phyloP scores from a whole-genome alignment of 1,140 invertebrate genomes.

The Mycetomoellerius zeteki region DNA sequence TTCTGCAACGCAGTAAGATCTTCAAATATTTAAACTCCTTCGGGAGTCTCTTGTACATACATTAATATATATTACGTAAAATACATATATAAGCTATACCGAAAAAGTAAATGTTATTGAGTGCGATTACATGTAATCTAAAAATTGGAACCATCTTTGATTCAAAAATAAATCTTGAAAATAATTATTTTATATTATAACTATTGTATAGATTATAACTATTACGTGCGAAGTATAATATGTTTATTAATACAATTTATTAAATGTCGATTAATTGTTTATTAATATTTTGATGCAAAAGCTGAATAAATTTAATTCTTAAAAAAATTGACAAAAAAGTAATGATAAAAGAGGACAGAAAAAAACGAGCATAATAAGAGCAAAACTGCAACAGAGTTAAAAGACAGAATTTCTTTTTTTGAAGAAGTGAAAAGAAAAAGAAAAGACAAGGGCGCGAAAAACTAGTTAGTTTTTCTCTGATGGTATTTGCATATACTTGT shows the following conservation, averaged over 20 bases:
- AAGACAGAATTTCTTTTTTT: slow-evolving; percentile 1
- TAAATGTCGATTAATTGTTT: not conserved
- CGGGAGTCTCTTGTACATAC: slow-evolving; percentile 40
- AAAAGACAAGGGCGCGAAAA: not conserved
- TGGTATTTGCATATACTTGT: slow-evolving; percentile 69
- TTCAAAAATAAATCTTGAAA: not conserved
- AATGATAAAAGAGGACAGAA: not conserved
- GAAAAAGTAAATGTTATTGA: not conserved
- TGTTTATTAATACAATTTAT: not conserved
- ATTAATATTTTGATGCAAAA: slow-evolving; percentile 8
- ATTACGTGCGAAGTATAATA: not conserved
- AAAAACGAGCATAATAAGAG: not conserved
- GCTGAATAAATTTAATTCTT: not conserved
- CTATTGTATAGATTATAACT: not conserved
- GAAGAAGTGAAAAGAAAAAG: not conserved
- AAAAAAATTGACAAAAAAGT: not conserved
- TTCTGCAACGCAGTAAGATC: slow-evolving; percentile 47
- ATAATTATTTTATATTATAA: slow-evolving; percentile 3
- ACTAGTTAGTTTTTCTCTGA: slow-evolving; percentile 43
- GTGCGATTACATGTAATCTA: not conserved
- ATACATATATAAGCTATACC: not conserved
- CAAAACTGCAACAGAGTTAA: not conserved
- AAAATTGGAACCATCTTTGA: not conserved
- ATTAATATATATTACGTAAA: slow-evolving; percentile 43
- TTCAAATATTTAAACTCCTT: slow-evolving; percentile 81